Base-by-base conservation (phyloP, 2,888 invertebrate species). In the Acrocyrtus sp. region DNA sequence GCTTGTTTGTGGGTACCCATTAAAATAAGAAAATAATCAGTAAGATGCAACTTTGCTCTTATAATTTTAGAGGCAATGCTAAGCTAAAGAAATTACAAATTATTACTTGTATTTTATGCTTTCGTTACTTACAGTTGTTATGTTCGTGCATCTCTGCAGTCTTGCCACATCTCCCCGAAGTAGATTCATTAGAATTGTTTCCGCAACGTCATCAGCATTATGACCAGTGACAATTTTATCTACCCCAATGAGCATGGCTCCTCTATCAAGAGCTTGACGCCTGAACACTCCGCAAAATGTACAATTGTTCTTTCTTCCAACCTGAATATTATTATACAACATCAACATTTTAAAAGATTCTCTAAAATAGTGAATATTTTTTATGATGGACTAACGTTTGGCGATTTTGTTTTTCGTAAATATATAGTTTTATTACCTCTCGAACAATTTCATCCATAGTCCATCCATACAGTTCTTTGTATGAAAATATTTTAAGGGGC, bases 381-480 rank as follows among this genome's bases (percentile, higher is more conserved):
- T n/a, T n/a, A n/a, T n/a, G n/a, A n/a, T n/a, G n/a, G n/a, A n/a
- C n/a, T n/a, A n/a, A n/a, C n/a, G n/a, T n/a, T n/a, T n/a, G n/a
- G n/a, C n/a, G n/a, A n/a, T n/a, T n/a, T n/a, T 39, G 34, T 41
- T n/a, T n/a, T 57, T 57, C n/a, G n/a, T n/a, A n/a, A n/a, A n/a
- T n/a, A n/a, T n/a, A n/a, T n/a, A n/a, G n/a, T n/a, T n/a, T 17
- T 22, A 41, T 1, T 69, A 83, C 87, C 83, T 87, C 85, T 78
- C 86, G 83, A 0, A 99, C 99, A 84, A 99, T 98, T 82, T 93
- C 93, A 86, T 99, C 99, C 97, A 98, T 98, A 3, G 98, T 98
- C 99, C 99, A 99, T 0, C 98, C 98, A 86, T 98, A 99, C 3
- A 99, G 86, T 81, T 98, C 96, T 86, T 97, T 92, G 83, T 99